phyloP scores from a whole-genome alignment of 2,113 vertebrate species.

The Megaptera novaeangliae region DNA sequence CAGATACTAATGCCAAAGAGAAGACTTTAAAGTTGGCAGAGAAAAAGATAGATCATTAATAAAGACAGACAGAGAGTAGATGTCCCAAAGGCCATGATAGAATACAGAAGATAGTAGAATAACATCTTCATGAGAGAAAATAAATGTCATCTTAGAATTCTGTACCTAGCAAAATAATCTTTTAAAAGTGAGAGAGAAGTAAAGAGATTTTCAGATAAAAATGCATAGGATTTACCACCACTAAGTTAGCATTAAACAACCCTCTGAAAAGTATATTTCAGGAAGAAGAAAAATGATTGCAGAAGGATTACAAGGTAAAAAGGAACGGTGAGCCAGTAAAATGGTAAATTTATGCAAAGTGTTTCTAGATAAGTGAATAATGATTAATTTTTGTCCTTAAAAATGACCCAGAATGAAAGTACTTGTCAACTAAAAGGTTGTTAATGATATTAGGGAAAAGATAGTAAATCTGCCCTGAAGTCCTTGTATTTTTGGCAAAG shows the following conservation, averaged over 20 bases:
- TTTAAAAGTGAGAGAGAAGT: neutral
- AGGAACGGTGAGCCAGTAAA: neutral
- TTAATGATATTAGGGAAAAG: neutral
- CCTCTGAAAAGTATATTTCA: neutral
- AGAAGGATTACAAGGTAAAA: neutral
- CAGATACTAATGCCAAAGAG: neutral
- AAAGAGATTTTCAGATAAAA: conserved; percentile 11
- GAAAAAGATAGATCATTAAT: neutral
- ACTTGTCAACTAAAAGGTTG: neutral
- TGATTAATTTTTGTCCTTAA: neutral
- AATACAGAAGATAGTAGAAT: neutral
- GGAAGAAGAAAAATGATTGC: neutral
- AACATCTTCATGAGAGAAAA: neutral
- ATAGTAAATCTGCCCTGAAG: neutral
- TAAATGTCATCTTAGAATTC: neutral
- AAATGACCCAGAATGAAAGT: neutral
- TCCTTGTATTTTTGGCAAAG: neutral
- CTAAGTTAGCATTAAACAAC: neutral
- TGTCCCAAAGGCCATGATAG: neutral
- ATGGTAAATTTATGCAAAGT: neutral
- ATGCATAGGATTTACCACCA: neutral
- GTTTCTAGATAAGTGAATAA: neutral
- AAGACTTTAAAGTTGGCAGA: neutral
- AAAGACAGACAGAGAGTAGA: neutral
- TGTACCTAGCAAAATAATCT: neutral